phyloP scores from a whole-genome alignment of 2,888 invertebrate genomes.

The Archaeoteleia sp. region DNA sequence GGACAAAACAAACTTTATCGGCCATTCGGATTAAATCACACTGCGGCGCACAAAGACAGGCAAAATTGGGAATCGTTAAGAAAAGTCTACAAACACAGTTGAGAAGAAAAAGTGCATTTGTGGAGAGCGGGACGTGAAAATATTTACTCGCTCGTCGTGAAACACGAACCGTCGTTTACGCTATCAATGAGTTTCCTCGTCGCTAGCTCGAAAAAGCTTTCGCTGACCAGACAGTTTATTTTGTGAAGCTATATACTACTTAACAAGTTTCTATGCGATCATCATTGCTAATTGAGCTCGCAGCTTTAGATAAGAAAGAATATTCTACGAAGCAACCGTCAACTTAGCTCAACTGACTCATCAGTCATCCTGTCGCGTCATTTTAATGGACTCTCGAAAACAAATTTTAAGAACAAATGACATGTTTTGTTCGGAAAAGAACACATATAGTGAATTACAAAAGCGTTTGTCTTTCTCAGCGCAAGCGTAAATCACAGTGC shows the following conservation, averaged over 20 bases:
- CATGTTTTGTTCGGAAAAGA: slow-evolving; percentile 14
- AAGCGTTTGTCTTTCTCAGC: slow-evolving; percentile 28
- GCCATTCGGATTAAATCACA: slow-evolving; percentile 36
- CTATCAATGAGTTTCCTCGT: slow-evolving; percentile 39
- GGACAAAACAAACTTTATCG: slow-evolving; percentile 40
- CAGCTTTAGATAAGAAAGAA: slow-evolving; percentile 15
- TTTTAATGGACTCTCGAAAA: too few species aligned
- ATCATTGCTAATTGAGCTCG: slow-evolving; percentile 25
- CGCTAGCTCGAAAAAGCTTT: slow-evolving; percentile 21
- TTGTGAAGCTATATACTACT: slow-evolving; percentile 28
- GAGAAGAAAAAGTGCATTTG: slow-evolving; percentile 28
- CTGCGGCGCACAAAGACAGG: slow-evolving; percentile 29
- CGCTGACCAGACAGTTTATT: slow-evolving; percentile 24
- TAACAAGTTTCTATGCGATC: slow-evolving; percentile 28
- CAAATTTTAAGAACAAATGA: too few species aligned
- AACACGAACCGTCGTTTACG: slow-evolving; percentile 43
- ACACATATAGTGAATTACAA: slow-evolving; percentile 2
- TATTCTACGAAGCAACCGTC: not conserved
- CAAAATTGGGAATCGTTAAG: slow-evolving; percentile 40
- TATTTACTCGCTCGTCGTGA: slow-evolving; percentile 45
- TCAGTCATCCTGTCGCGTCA: too few species aligned
- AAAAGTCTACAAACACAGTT: slow-evolving; percentile 22
- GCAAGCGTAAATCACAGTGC: slow-evolving; percentile 8
- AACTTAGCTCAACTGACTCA: not conserved
- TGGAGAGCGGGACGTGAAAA: slow-evolving; percentile 28